Conservation (phyloP, 2,797 vertebrate genomes). For the Clarias platycephalus region DNA sequence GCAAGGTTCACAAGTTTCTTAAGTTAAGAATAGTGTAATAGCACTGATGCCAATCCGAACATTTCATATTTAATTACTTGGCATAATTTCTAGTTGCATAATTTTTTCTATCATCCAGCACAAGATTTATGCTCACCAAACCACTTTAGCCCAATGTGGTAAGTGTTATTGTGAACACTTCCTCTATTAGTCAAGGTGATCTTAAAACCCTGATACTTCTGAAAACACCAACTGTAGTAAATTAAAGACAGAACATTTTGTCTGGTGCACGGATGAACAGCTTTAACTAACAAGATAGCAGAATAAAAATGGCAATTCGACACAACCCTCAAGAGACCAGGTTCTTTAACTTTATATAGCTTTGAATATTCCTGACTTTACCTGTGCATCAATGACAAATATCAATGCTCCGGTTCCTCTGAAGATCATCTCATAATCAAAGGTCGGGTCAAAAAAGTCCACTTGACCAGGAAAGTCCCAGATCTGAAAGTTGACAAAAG, state of each 20-base stretch:
- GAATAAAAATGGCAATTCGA: not conserved
- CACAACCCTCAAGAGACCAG: not conserved
- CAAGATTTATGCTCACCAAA: not conserved
- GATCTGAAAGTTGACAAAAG: slow-evolving; percentile 99
- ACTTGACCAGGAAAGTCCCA: slow-evolving; percentile 99
- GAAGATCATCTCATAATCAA: slow-evolving; percentile 99
- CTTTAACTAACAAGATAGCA: not conserved
- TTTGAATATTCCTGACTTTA: slow-evolving; percentile 59
- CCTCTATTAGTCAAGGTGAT: not conserved
- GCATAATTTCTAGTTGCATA: not conserved
- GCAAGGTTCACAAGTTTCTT: not conserved
- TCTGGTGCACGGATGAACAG: not conserved
- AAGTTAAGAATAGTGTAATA: too few species aligned
- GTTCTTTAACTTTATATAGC: not conserved
- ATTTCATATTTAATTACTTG: too few species aligned
- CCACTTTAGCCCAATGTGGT: not conserved
- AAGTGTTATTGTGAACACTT: not conserved
- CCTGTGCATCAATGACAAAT: slow-evolving; percentile 99
- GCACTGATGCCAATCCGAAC: not conserved
- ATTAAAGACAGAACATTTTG: not conserved
- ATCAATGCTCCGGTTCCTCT: slow-evolving; percentile 97
- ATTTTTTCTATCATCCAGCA: not conserved
- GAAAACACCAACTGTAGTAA: not conserved
- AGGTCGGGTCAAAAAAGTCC: slow-evolving; percentile 98
- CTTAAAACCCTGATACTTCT: not conserved